phyloP scores from a whole-genome alignment of 2,888 invertebrate genomes.

The Tuta absoluta region DNA sequence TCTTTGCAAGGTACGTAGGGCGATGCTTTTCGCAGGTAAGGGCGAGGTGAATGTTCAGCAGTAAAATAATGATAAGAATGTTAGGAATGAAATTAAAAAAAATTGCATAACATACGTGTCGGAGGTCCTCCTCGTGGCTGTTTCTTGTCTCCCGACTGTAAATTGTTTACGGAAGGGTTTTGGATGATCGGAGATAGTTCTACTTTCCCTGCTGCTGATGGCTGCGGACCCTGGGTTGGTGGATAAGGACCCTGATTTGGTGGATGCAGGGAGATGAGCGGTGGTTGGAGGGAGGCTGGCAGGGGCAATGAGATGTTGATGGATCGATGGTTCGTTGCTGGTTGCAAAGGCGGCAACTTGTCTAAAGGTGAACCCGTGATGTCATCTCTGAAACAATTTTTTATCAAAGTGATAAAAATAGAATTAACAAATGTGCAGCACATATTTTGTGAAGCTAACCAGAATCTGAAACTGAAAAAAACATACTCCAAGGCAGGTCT shows the following conservation, averaged over 20 bases:
- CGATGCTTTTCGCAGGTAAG: no score
- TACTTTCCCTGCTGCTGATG: neutral
- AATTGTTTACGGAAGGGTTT: neutral
- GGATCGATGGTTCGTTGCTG: neutral
- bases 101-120: conserved; percentile 1
- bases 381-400: neutral
- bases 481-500: no score
- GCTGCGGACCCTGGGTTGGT: neutral
- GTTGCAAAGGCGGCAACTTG: neutral
- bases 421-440: no score
- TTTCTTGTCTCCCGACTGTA: neutral
- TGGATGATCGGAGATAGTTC: neutral
- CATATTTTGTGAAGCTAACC: no score
- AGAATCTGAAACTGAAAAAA: no score
- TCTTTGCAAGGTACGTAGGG: no score
- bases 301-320: neutral
- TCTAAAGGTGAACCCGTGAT: neutral
- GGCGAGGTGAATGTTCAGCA: no score
- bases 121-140: neutral
- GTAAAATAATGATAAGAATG: neutral
- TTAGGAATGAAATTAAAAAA: neutral
- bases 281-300: neutral
- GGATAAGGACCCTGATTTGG: neutral
- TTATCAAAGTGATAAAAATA: no score
- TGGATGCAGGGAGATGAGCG: neutral